phyloP scores from a whole-genome alignment of 2,113 vertebrate genomes.

The Dolichallabes microphthalmus region DNA sequence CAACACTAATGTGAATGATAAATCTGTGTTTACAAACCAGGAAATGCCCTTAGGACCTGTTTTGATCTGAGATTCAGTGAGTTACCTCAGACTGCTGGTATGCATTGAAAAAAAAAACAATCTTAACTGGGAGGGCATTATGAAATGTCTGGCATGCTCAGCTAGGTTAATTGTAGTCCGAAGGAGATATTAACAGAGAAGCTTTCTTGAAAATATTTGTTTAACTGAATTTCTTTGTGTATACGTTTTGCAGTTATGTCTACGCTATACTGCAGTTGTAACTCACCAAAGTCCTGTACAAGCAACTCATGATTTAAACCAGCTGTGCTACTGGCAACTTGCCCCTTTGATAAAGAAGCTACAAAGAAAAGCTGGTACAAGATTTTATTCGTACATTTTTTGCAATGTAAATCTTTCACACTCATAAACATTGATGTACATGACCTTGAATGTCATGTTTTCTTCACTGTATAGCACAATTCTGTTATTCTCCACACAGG shows the following conservation, averaged over 20 bases:
- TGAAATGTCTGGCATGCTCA: constrained; percentile 19
- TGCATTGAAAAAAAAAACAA: background rate
- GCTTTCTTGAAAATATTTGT: background rate
- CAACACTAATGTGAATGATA: constrained; percentile 29
- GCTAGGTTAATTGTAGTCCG: background rate
- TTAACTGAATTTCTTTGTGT: background rate
- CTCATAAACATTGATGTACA: background rate
- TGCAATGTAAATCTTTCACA: background rate
- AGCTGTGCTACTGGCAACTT: background rate
- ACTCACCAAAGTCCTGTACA: background rate
- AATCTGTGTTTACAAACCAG: constrained; percentile 40
- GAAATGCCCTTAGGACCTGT: constrained; percentile 1
- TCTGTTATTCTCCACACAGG: background rate
- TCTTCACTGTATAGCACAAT: background rate
- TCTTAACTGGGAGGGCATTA: background rate
- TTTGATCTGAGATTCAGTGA: constrained; percentile 1
- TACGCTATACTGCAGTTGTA: background rate
- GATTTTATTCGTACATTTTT: background rate
- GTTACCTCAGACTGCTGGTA: background rate
- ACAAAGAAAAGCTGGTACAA: background rate
- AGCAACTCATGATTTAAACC: background rate
- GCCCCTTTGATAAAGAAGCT: background rate
- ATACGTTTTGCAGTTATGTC: background rate
- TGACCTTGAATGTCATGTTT: background rate
- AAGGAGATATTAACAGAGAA: background rate